Percentiles rank a stretch among this genome's conserved stretches.
These are phyloP conservation scores for Lithophane semibrunnea DNA, from an alignment of 2,888 invertebrate genomes.

Conservation along the genomic window DNA sequence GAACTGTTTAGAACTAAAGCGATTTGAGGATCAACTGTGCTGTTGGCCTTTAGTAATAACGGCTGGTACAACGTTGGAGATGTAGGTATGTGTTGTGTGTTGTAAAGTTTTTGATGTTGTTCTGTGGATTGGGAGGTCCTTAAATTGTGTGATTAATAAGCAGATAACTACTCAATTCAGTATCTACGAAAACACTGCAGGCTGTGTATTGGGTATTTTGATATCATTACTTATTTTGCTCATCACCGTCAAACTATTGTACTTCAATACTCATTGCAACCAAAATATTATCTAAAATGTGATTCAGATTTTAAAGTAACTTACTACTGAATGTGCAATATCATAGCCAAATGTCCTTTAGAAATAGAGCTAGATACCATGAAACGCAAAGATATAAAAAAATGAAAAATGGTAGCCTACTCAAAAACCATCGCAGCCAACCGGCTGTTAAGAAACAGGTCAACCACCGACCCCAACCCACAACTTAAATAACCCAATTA, in stretches of 20 bases:
- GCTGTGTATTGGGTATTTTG: not conserved
- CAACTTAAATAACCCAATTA: constrained; percentile 48
- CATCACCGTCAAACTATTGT: not conserved
- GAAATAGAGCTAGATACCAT: not conserved
- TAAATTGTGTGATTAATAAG: not conserved
- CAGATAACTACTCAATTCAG: not conserved
- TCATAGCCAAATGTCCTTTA: not conserved
- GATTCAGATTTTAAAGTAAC: not conserved
- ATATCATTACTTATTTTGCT: not conserved
- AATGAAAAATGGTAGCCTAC: not conserved
- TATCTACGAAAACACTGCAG: not conserved
- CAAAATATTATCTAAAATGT: not conserved
- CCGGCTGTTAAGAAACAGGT: constrained; percentile 39
- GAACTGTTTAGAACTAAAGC: constrained; percentile 41
- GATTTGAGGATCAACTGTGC: constrained; percentile 40
- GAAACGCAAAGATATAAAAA: not conserved
- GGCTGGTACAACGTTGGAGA: not conserved
- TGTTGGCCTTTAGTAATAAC: constrained; percentile 14
- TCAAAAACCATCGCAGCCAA: constrained; percentile 5
- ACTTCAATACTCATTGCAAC: not conserved
- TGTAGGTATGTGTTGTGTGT: not conserved
- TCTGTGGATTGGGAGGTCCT: not conserved
- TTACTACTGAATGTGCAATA: not conserved
- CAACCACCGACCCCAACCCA: constrained; percentile 24
- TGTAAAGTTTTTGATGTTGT: not conserved